A percentile compares a stretch with the other conserved stretches of the same genome.
Conservation (phyloP, 2,888 invertebrate species). For the Morpho deidamia region DNA sequence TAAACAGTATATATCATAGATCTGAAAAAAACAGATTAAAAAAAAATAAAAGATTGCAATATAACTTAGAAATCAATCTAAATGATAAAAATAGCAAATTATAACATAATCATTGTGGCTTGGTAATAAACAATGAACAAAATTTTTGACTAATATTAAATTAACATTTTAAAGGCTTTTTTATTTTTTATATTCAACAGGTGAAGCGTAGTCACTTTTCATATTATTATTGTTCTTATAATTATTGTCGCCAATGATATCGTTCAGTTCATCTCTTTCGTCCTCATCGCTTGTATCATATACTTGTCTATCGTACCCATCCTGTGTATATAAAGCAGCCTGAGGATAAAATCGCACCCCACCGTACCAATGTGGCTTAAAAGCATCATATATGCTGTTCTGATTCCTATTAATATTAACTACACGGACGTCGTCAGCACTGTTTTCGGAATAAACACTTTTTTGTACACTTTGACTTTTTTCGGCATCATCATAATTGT, state of each 20-base stretch:
- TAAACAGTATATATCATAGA: too few species aligned
- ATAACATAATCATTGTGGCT: too few species aligned
- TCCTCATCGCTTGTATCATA: constrained; percentile 16
- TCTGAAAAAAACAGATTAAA: too few species aligned
- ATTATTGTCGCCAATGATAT: constrained; percentile 43
- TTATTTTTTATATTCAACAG: constrained; percentile 40
- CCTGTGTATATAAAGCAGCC: constrained; percentile 36
- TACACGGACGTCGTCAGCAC: constrained; percentile 20
- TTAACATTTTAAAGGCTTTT: background rate
- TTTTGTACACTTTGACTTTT: constrained; percentile 3
- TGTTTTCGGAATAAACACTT: constrained; percentile 9
- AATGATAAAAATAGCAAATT: too few species aligned
- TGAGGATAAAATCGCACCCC: constrained; percentile 42
- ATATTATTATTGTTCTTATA: constrained; percentile 35
- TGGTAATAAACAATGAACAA: too few species aligned
- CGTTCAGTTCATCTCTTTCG: constrained; percentile 1
- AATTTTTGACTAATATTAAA: too few species aligned
- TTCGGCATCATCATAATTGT: constrained; percentile 26
- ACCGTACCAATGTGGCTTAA: constrained; percentile 40
- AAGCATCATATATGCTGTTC: constrained; percentile 39
- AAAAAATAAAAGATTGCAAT: too few species aligned
- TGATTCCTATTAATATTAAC: constrained; percentile 29
- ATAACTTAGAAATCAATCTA: too few species aligned
- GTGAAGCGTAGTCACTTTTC: constrained; percentile 38
- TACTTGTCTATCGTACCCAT: constrained; percentile 28